phyloP scores from a whole-genome alignment of 1,140 invertebrate genomes.

The Macrosteles quadrilineatus region DNA sequence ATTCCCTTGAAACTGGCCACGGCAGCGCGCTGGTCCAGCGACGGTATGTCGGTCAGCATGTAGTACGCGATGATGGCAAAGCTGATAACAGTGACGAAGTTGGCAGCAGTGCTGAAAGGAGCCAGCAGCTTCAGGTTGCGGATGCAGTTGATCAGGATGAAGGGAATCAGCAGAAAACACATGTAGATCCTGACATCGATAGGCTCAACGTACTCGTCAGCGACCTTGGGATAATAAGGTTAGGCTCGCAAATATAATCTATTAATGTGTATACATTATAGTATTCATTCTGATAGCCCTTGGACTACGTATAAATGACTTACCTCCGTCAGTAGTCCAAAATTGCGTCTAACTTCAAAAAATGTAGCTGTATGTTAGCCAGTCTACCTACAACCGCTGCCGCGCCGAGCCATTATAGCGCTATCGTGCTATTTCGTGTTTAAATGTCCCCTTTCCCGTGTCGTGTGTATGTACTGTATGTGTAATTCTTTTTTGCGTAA shows the following conservation, averaged over 20 bases:
- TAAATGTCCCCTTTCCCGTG: too few relatives aligned
- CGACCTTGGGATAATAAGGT: too few relatives aligned
- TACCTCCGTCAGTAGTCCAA: too few relatives aligned
- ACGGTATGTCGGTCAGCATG: constrained; percentile 61
- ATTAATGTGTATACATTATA: neutral
- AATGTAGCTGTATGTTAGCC: too few relatives aligned
- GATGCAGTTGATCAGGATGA: constrained; percentile 69
- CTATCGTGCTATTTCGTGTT: too few relatives aligned
- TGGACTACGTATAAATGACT: neutral
- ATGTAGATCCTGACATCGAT: constrained; percentile 56
- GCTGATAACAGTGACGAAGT: constrained; percentile 61
- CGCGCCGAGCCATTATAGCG: too few relatives aligned
- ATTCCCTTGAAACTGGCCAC: constrained; percentile 53
- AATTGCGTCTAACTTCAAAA: too few relatives aligned
- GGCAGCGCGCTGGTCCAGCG: constrained; percentile 50
- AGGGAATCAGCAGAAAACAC: constrained; percentile 61
- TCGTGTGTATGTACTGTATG: too few relatives aligned
- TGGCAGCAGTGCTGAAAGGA: constrained; percentile 73
- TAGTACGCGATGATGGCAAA: constrained; percentile 71
- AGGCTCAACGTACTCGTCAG: constrained; percentile 52
- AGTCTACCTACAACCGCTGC: too few relatives aligned
- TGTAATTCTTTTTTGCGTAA: too few relatives aligned
- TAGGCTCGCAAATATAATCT: constrained; percentile 31
- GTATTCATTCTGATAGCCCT: too few relatives aligned
- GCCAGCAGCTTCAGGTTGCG: constrained; percentile 72